Evolutionary conservation across 1,140 invertebrate genomes (phyloP).

Genomic region (Halesus radiatus): DNA sequence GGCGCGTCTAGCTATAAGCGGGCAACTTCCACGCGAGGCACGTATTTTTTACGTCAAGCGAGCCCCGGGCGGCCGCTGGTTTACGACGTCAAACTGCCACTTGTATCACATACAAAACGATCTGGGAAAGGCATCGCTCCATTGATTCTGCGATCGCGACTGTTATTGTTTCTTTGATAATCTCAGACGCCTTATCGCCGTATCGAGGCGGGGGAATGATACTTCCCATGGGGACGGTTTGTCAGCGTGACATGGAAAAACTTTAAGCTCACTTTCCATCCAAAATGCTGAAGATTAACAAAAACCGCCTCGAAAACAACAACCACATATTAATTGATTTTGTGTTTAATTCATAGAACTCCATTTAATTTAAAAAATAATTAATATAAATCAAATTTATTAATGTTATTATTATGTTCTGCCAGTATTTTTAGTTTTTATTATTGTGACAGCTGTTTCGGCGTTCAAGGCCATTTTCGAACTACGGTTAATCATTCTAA

Average conservation of each 20-base stretch:
- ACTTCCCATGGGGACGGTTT: slow-evolving; percentile 18
- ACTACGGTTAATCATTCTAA: too few relatives aligned
- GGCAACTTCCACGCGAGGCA: slow-evolving; percentile 44
- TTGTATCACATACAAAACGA: slow-evolving; percentile 43
- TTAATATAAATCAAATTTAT: too few relatives aligned
- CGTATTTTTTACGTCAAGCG: slow-evolving; percentile 50
- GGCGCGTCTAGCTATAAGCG: slow-evolving; percentile 25
- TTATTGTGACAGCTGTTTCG: too few relatives aligned
- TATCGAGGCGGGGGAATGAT: background rate
- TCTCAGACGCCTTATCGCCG: slow-evolving; percentile 23
- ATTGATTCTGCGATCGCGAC: slow-evolving; percentile 36
- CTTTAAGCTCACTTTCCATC: too few relatives aligned
- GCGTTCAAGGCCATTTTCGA: too few relatives aligned
- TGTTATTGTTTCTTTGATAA: slow-evolving; percentile 45
- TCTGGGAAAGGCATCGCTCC: slow-evolving; percentile 17
- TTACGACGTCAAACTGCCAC: slow-evolving; percentile 48
- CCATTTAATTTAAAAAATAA: too few relatives aligned
- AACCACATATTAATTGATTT: too few relatives aligned
- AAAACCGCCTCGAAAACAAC: too few relatives aligned
- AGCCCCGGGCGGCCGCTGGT: slow-evolving; percentile 39
- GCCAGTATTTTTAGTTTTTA: too few relatives aligned
- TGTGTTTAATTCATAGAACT: too few relatives aligned
- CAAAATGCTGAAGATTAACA: too few relatives aligned
- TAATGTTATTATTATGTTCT: too few relatives aligned
- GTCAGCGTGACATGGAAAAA: background rate